Conservation (phyloP, 2,888 invertebrate species). For the Sinhomidia bicolor region DNA sequence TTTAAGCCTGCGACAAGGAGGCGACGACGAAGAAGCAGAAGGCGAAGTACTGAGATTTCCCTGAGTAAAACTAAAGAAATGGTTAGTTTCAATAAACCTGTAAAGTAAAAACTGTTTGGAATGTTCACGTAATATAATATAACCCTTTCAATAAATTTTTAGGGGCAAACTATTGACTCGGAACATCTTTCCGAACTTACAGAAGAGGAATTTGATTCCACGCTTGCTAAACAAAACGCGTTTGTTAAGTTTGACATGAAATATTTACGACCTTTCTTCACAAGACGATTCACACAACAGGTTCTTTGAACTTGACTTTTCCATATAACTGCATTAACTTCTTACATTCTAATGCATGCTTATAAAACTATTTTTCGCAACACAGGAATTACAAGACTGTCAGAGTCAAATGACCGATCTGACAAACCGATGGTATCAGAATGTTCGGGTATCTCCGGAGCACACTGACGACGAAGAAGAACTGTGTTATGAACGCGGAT, state of each 20-base stretch:
- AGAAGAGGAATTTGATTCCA: constrained; percentile 95
- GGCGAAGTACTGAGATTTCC: constrained; percentile 91
- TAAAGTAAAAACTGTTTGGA: too few species aligned
- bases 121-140: too few species aligned
- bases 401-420: constrained; percentile 98
- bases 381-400: constrained; percentile 95
- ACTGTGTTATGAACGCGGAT: constrained; percentile 56
- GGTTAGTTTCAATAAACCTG: too few species aligned
- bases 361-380: too few species aligned
- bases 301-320: constrained; percentile 82
- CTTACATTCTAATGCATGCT: too few species aligned
- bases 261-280: constrained; percentile 98
- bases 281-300: constrained; percentile 96
- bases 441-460: constrained; percentile 93
- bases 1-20: constrained; percentile 81
- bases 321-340: neutral
- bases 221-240: constrained; percentile 92
- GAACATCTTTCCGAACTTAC: constrained; percentile 96
- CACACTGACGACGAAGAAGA: constrained; percentile 87
- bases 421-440: constrained; percentile 98
- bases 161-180: constrained; percentile 95
- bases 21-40: constrained; percentile 82
- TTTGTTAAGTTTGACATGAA: constrained; percentile 96
- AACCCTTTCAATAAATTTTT: constrained; percentile 31
- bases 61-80: constrained; percentile 99